Percentiles rank a stretch among this genome's conserved stretches.
Conservation (phyloP, 2,888 invertebrate species). For the Sminthurinus aureus region DNA sequence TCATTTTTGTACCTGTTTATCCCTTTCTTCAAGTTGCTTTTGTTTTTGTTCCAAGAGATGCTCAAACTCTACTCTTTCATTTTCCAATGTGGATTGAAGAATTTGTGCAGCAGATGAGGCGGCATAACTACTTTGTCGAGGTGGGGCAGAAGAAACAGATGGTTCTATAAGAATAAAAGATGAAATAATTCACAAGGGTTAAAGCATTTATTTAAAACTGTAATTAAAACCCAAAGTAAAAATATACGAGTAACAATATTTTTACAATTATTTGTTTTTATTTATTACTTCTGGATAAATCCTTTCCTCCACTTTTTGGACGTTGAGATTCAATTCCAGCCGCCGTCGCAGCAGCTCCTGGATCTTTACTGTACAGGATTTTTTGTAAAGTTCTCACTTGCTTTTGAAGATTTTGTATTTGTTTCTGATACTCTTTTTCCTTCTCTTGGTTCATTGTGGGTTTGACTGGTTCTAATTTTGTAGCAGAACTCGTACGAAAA, state of each 20-base stretch:
- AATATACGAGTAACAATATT: neutral
- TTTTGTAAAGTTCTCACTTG: constrained; percentile 56
- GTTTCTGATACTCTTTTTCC: constrained; percentile 55
- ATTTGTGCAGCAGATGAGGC: constrained; percentile 29
- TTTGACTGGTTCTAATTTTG: constrained; percentile 2
- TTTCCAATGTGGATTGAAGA: constrained; percentile 47
- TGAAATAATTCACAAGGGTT: neutral
- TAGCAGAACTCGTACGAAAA: constrained; percentile 1
- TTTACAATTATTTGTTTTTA: neutral
- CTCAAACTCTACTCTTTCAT: constrained; percentile 51
- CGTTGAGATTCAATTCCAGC: constrained; percentile 3
- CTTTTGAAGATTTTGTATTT: constrained; percentile 47
- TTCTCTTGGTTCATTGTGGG: constrained; percentile 45
- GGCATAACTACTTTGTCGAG: constrained; percentile 10
- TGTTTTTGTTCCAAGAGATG: constrained; percentile 47
- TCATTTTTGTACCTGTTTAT: constrained; percentile 40
- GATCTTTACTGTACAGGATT: constrained; percentile 53
- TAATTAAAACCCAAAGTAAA: too few relatives aligned
- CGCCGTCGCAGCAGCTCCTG: constrained; percentile 18
- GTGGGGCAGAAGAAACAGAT: neutral
- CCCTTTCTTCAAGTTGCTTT: constrained; percentile 42
- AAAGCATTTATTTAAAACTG: too few relatives aligned
- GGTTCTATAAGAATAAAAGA: constrained; percentile 14
- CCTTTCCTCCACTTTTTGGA: constrained; percentile 10
- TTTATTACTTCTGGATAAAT: neutral